Evolutionary conservation across 1,140 invertebrate genomes (phyloP), one percentile per base, ranked within the genome.

Genomic region (Akabosia matsudoensis): DNA sequence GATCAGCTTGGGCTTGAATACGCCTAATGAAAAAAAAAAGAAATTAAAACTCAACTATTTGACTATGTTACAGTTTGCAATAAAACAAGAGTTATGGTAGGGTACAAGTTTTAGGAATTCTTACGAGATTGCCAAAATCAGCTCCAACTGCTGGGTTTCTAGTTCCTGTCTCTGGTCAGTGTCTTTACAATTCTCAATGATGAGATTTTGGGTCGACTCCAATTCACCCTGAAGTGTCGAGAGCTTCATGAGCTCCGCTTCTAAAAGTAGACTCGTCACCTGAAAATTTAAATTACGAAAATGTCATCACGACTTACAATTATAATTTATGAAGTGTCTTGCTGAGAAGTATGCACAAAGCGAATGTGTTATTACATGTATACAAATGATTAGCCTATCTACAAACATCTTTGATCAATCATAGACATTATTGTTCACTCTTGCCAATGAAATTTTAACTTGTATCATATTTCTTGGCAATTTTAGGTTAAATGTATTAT

Each of bases 1-100:
- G 90, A 78, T 91, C 88, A 82, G 91, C 90, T 82, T 91, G 90
- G 28, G 88, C 87, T 84, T 91, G 90, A 81, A 92, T 91, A 83
- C 90, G 89, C 76, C 91, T 92, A 85, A 16, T 87, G 86, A 70
- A 34, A 34, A 74, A 37, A 34, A 54, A 76, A 82, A 24, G 28
- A 52, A 74, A 22, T 79, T 30, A 37, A 22, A 28, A 71, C 7
- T 37, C n/a, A n/a, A n/a, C n/a, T 70, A 70, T 45, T 45, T 7
- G 37, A 10, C 37, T 10, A 18, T 45, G 7, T 7, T 10, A 45
- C 18, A 10, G 7, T 45, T 10, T 45, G 7, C 7, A 45, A 45
- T 18, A 7, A 45, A 45, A 45, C 18, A 18, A 45, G 18, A 45
- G 7, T 10, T 45, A 10, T 45, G 37, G 7, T 45, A 18, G 7